These are phyloP conservation scores for Diadumene lineata DNA, from an alignment of 92 coral and sea anemone species.

Conservation along the genomic window DNA sequence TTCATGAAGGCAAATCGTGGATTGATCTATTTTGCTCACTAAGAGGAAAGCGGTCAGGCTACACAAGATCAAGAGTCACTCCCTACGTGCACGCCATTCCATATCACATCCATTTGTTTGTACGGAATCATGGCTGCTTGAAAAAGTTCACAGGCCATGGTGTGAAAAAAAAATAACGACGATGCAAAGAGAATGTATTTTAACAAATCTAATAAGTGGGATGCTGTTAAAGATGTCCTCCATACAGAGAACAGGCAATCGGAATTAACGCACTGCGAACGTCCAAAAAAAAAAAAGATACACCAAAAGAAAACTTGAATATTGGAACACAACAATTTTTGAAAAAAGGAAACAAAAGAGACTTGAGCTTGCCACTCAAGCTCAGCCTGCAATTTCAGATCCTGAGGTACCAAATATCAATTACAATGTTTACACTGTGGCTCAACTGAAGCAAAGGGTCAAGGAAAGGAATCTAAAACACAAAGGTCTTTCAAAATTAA, in stretches of 20 bases:
- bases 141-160: constrained; percentile 59
- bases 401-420: background rate
- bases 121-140: constrained; percentile 38
- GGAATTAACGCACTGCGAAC: constrained; percentile 38
- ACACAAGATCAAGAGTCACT: constrained; percentile 40
- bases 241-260: constrained; percentile 39
- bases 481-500: constrained; percentile 30
- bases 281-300: constrained; percentile 42
- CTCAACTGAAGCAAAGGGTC: constrained; percentile 13
- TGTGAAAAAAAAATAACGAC: constrained; percentile 47
- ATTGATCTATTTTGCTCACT: constrained; percentile 40
- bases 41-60: constrained; percentile 28
- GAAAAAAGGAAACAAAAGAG: constrained; percentile 3
- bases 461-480: constrained; percentile 15
- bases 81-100: constrained; percentile 56
- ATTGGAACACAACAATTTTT: constrained; percentile 18
- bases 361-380: constrained; percentile 14
- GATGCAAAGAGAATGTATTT: constrained; percentile 42
- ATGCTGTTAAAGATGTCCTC: constrained; percentile 54
- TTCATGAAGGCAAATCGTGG: constrained; percentile 26
- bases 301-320: constrained; percentile 29
- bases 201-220: constrained; percentile 61
- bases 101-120: constrained; percentile 44
- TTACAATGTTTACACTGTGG: background rate
- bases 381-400: constrained; percentile 7